Percentiles rank a stretch among this genome's conserved stretches.
phyloP scores from a whole-genome alignment of 2,888 invertebrate genomes.

The Drosophila robusta region DNA sequence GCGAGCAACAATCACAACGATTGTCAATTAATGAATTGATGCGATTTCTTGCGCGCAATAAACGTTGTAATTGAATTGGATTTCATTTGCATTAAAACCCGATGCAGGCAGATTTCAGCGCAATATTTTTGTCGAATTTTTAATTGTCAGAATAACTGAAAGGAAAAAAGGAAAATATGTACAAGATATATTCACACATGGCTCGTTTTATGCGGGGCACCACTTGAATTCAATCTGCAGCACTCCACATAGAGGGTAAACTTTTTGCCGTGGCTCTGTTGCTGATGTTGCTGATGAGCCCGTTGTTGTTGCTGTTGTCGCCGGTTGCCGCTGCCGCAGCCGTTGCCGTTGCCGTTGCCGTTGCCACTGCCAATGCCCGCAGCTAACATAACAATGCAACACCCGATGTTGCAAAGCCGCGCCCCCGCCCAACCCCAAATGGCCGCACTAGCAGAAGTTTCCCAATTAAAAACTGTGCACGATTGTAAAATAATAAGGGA shows the following conservation, averaged over 20 bases:
- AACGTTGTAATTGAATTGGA: slow-evolving; percentile 21
- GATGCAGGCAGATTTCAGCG: slow-evolving; percentile 11
- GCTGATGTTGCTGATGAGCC: slow-evolving; percentile 4
- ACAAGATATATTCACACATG: slow-evolving; percentile 34
- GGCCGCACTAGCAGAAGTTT: slow-evolving; percentile 57
- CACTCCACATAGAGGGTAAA: slow-evolving; percentile 21
- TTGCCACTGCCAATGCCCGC: slow-evolving; percentile 27
- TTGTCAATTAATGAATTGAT: neutral
- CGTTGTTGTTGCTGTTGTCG: slow-evolving; percentile 10
- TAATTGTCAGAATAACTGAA: slow-evolving; percentile 48
- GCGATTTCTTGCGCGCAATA: neutral
- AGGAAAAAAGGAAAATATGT: slow-evolving; percentile 37
- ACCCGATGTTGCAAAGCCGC: slow-evolving; percentile 11
- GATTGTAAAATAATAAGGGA: slow-evolving; percentile 59
- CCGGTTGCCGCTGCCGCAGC: neutral
- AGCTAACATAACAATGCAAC: slow-evolving; percentile 52
- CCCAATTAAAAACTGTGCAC: slow-evolving; percentile 74
- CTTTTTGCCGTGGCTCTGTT: slow-evolving; percentile 21
- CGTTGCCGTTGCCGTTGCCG: neutral
- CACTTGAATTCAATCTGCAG: slow-evolving; percentile 26
- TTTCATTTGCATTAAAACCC: slow-evolving; percentile 16
- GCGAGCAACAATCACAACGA: neutral
- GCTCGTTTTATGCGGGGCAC: slow-evolving; percentile 20
- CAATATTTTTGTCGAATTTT: slow-evolving; percentile 25
- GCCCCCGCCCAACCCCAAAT: neutral